Evolutionary conservation across 2,113 vertebrate genomes (phyloP).

Genomic region (Gasterosteus aculeatus): DNA sequence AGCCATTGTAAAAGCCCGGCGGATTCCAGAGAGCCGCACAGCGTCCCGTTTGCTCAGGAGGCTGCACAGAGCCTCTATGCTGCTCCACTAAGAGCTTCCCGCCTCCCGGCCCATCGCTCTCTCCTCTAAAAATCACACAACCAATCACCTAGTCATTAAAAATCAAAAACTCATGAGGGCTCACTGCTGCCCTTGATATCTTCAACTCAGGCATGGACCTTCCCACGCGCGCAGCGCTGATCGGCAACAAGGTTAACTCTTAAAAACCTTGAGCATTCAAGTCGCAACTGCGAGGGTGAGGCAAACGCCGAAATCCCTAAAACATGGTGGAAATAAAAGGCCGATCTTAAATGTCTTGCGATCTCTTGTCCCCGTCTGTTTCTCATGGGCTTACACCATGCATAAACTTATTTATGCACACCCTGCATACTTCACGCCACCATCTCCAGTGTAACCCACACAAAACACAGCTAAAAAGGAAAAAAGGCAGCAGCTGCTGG

Average conservation of each 20-base stretch:
- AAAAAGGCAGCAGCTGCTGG: conserved; percentile 43
- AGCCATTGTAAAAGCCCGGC: conserved; percentile 98
- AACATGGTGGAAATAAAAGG: conserved; percentile 60
- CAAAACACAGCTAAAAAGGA: conserved; percentile 37
- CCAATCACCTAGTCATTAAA: conserved; percentile 59
- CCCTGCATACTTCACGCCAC: conserved; percentile 83
- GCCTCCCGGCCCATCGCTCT: conserved; percentile 22
- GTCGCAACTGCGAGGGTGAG: conserved; percentile 50
- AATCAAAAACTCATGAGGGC: conserved; percentile 53
- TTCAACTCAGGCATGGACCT: conserved; percentile 37
- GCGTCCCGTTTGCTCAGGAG: conserved; percentile 73
- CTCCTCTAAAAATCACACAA: conserved; percentile 54
- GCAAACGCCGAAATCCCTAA: conserved; percentile 27
- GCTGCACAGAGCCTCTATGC: conserved; percentile 43
- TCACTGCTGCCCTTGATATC: conserved; percentile 36
- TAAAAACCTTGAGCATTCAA: conserved; percentile 87
- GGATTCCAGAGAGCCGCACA: conserved; percentile 82
- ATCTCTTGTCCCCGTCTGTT: conserved; percentile 29
- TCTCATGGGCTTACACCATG: conserved; percentile 64
- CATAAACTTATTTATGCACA: conserved; percentile 90
- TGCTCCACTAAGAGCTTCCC: conserved; percentile 50
- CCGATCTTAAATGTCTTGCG: conserved; percentile 40
- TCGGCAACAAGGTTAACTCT: conserved; percentile 85
- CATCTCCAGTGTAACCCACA: conserved; percentile 65
- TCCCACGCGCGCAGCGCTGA: neutral